Conservation (phyloP, 2,113 vertebrate genomes). For the Thomomys bottae region DNA sequence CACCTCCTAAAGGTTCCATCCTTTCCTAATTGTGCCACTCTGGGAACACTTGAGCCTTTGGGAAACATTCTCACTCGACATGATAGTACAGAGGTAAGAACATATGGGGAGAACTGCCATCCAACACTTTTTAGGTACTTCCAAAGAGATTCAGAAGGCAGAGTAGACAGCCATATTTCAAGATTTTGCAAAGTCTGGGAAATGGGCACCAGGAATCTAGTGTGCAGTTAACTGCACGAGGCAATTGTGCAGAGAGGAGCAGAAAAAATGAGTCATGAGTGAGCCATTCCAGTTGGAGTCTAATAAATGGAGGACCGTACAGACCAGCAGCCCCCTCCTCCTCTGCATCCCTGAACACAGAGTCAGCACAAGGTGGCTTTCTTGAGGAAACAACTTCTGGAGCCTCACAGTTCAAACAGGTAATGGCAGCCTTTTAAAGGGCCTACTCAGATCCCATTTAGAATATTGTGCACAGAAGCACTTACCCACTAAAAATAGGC, state of each 20-base stretch:
- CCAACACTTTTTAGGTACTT: neutral
- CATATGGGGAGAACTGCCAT: neutral
- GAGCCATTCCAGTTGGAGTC: neutral
- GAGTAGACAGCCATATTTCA: neutral
- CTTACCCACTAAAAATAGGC: constrained; percentile 54
- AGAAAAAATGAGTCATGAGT: neutral
- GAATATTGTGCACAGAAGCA: constrained; percentile 42
- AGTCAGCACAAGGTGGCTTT: neutral
- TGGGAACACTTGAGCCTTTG: neutral
- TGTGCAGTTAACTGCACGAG: neutral
- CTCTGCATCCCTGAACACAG: neutral
- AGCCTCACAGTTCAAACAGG: constrained; percentile 47
- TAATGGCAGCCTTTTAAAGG: constrained; percentile 47
- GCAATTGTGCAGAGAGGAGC: neutral
- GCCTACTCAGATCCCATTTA: constrained; percentile 44
- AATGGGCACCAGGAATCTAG: neutral
- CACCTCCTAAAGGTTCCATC: neutral
- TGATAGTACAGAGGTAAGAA: neutral
- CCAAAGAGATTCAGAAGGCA: neutral
- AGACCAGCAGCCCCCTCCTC: neutral
- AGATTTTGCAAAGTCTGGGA: neutral
- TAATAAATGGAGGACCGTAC: neutral
- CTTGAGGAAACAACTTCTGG: constrained; percentile 28
- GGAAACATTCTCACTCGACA: neutral
- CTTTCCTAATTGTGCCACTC: neutral